A percentile compares a stretch with the other conserved stretches of the same genome.
Conservation (phyloP, 2,113 vertebrate species). For the Cephalopholis sonnerati region DNA sequence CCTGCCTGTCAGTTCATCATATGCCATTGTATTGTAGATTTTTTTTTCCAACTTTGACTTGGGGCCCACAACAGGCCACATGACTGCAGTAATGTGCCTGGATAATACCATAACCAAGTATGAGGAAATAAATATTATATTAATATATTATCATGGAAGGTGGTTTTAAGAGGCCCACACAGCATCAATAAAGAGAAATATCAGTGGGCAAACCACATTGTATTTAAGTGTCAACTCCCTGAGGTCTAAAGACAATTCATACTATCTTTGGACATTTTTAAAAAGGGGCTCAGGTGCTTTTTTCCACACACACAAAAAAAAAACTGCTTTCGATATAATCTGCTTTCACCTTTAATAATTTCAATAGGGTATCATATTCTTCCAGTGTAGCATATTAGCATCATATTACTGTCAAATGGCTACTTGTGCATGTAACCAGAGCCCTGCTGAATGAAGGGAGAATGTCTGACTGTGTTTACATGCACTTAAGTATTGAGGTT, state of each 20-base stretch:
- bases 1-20: slow-evolving; percentile 38
- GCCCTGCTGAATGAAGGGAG: background rate
- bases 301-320: no score
- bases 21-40: slow-evolving; percentile 1
- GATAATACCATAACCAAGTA: background rate
- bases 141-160: background rate
- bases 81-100: background rate
- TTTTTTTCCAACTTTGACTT: background rate
- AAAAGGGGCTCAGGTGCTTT: background rate
- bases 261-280: background rate
- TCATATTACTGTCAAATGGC: slow-evolving; percentile 29
- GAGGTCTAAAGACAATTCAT: background rate
- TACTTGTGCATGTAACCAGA: slow-evolving; percentile 19
- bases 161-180: background rate
- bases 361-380: slow-evolving; percentile 17
- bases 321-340: no score
- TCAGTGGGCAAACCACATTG: background rate
- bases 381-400: slow-evolving; percentile 14
- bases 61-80: slow-evolving; percentile 1
- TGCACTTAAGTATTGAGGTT: background rate
- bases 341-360: background rate
- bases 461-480: slow-evolving; percentile 19
- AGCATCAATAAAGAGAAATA: background rate
- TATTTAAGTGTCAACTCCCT: slow-evolving; percentile 1
- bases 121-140: background rate